phyloP scores from a whole-genome alignment of 64 coral and sea anemone genomes.

The Pocillopora damicornis region DNA sequence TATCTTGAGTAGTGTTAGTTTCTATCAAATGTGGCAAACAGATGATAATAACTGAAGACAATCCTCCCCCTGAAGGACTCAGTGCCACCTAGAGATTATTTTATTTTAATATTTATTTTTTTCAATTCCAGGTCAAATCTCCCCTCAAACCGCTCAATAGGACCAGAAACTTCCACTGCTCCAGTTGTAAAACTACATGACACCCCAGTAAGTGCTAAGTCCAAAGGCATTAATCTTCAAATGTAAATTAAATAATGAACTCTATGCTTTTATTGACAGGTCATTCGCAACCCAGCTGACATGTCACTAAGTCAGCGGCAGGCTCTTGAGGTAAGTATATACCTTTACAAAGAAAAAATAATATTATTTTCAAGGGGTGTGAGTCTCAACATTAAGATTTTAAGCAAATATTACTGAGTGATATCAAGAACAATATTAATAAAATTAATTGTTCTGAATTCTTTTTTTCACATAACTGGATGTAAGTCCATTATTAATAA shows the following conservation, averaged over 20 bases:
- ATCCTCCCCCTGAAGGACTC: too few species aligned
- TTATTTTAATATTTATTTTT: not conserved
- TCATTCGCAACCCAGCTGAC: slow-evolving; percentile 57
- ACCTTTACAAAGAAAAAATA: not conserved
- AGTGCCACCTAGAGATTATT: not conserved
- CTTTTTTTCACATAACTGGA: too few species aligned
- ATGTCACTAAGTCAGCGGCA: slow-evolving; percentile 66
- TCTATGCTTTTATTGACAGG: slow-evolving; percentile 23
- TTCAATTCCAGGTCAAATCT: not conserved
- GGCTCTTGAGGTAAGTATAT: slow-evolving; percentile 64
- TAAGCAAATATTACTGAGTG: too few species aligned
- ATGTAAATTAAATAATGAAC: too few species aligned
- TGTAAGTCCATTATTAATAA: too few species aligned
- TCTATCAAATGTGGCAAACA: too few species aligned
- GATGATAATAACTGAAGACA: too few species aligned
- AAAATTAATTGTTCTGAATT: too few species aligned
- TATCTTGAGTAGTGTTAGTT: too few species aligned
- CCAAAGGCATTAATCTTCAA: too few species aligned
- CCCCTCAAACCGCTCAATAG: not conserved
- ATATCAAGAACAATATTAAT: too few species aligned
- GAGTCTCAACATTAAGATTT: too few species aligned
- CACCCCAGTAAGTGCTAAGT: not conserved
- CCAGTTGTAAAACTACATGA: not conserved
- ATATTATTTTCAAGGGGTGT: not conserved
- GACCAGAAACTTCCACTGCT: slow-evolving; percentile 19